These are phyloP conservation scores for Polydesmus complanatus DNA, from an alignment of 2,888 invertebrate species.

Conservation along the genomic window DNA sequence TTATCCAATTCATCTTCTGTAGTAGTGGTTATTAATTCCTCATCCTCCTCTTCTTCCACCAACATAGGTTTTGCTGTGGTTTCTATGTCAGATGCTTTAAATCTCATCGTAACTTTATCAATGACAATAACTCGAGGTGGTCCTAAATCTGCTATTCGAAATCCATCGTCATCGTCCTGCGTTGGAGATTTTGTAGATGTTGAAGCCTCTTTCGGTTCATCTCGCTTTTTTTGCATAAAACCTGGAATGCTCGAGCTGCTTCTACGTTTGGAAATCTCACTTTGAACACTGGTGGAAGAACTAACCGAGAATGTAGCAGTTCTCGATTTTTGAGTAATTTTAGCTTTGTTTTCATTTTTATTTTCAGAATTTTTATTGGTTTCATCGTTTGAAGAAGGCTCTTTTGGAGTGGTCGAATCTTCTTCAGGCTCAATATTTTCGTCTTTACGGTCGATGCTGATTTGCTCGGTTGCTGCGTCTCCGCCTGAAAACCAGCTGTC, in stretches of 20 bases:
- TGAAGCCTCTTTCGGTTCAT: background rate
- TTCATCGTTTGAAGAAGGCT: too few species aligned
- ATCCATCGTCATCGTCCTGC: background rate
- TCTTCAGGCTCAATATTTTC: background rate
- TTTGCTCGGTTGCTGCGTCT: background rate
- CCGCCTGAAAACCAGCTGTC: background rate
- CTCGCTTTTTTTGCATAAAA: background rate
- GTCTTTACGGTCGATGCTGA: background rate
- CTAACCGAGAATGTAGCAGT: conserved; percentile 12
- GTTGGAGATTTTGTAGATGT: background rate
- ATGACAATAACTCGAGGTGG: conserved; percentile 10
- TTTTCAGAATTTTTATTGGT: too few species aligned
- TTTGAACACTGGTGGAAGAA: conserved; percentile 11
- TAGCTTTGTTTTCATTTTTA: background rate
- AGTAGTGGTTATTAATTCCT: background rate
- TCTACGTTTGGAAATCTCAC: conserved; percentile 6
- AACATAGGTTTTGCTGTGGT: background rate
- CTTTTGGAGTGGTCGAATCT: background rate
- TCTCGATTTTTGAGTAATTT: background rate
- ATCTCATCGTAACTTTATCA: conserved; percentile 5
- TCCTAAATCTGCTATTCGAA: background rate
- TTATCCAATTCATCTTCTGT: background rate
- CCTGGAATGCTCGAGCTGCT: background rate
- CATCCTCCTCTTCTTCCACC: background rate
- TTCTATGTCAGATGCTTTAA: background rate